Conservation (phyloP, 37 sponge, comb jelly and placozoan species). For the Lycopodina hypogea region DNA sequence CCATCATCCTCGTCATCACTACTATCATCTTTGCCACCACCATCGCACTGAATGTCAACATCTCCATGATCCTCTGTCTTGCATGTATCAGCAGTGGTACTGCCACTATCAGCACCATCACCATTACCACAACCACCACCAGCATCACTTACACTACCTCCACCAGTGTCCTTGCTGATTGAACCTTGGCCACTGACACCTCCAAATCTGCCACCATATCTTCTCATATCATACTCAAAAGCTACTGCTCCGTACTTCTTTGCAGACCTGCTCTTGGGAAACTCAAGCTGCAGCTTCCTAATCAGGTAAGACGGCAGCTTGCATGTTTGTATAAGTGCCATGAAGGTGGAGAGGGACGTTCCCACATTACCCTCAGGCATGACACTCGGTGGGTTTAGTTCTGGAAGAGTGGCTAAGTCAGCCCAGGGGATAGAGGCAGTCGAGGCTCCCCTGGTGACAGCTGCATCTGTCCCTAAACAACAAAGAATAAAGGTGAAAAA, state of each 20-base stretch:
- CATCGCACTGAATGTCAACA: not conserved
- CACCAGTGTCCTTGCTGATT: not conserved
- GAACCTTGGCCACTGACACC: not conserved
- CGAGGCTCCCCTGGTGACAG: not conserved
- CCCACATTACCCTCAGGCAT: constrained; percentile 93
- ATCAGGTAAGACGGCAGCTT: constrained; percentile 79
- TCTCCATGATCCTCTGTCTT: no score
- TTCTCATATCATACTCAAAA: constrained; percentile 44
- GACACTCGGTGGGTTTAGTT: constrained; percentile 80
- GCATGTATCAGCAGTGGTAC: not conserved
- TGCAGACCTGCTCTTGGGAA: constrained; percentile 60
- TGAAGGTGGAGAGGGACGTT: constrained; percentile 65
- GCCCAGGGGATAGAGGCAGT: constrained; percentile 18
- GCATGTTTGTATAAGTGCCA: constrained; percentile 68
- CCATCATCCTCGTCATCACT: constrained; percentile 7
- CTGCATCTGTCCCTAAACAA: no score
- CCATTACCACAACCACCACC: not conserved
- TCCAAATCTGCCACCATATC: not conserved
- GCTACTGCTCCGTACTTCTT: constrained; percentile 79
- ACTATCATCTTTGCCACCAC: not conserved
- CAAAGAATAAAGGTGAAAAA: no score
- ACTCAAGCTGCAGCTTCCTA: constrained; percentile 75
- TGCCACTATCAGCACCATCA: not conserved
- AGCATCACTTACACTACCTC: not conserved
- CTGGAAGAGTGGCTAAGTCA: constrained; percentile 49